Base-by-base conservation (phyloP, 2,888 invertebrate species). In the Cephus pygmeus region DNA sequence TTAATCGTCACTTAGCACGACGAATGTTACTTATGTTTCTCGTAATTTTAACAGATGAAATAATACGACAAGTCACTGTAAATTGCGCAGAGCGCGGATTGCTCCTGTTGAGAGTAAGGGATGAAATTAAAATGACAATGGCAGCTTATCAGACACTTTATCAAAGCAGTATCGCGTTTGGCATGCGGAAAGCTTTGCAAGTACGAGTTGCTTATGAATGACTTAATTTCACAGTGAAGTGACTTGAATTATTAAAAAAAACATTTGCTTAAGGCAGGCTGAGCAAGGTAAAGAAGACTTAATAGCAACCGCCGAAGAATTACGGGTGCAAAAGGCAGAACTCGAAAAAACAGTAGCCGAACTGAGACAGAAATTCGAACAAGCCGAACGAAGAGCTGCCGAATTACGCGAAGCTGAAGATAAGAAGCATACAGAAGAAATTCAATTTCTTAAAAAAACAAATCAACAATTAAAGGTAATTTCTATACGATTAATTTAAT, bases 121-220 rank as follows among this genome's bases (percentile, higher is more conserved):
- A 99, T 90, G 99, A 99, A 93, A 96, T 99, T 79, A 94, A 96
- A 83, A 98, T 99, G 96, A 98, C 99, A 0, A 96, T 99, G 92
- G 97, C 98, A 87, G 98, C 99, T 0, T 99, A 98, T 90, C 98
- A 98, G 92, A 97, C 98, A 0, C 93, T 99, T 1, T 98, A 99
- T 89, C 99, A 99, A 91, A 98, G 98, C 91, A 98, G 98, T 77
- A 97, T 99, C 76, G 98, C 99, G 0, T 99, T 98, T 90, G 99
- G 98, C 35, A 98, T 99, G 95, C 94, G 99, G 81, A 99, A 99
- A 93, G 98, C 99, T n/a, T 92, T 99, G 78, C 97, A 97, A 92
- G 96, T 96, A 85, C 77, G 80, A 79, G 73, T 77, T 69, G 35
- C 11, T 31, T 75, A 40, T 30, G 23, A 56, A 56, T 56, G 23